Base-by-base conservation (phyloP, 2,797 vertebrate species). In the Natrix natrix region DNA sequence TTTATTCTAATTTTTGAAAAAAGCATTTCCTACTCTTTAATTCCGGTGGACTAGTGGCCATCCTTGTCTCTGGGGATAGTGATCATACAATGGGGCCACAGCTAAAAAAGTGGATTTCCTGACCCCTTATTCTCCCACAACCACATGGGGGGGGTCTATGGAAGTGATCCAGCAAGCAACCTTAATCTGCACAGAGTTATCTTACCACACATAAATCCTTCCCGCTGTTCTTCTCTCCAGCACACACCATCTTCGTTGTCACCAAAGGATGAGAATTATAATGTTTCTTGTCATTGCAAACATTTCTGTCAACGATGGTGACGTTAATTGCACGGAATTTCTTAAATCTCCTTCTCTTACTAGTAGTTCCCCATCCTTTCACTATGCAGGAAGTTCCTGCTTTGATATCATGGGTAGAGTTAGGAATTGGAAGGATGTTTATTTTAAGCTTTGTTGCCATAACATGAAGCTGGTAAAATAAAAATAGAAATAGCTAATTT, bases 191-290 rank as follows among this genome's bases (percentile, higher is more conserved):
- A 43, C n/a, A 87, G 86, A 90, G 60, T 60, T n/a, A 86, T 96
- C 97, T 97, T 96, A 97, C 97, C 2, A 37, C 0, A 69, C 97
- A 97, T 0, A 94, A 57, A 61, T 97, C 97, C 61, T 90, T 96
- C 32, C 94, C 93, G 8, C 94, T 94, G 28, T 0, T n/a, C 54
- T 0, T 87, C 20, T 88, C 93, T 91, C 94, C 96, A 0, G 95
- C 97, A 92, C 97, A 97, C 92, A 97, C 60, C 96, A 97, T 96
- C 48, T 96, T 94, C 10, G 8, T 37, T 54, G 93, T 94, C 92
- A 97, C 95, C 14, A 91, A 37, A 89, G 96, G 95, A 0, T 87
- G 13, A 87, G 61, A 90, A 55, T 95, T 59, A 90, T 97, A 97
- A 86, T 96, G 95, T 0, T 92, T 52, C 86, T 22, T 1, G 83